Evolutionary conservation across 2,888 invertebrate genomes (phyloP), one percentile per base, ranked within the genome.

Genomic region (Hesperia comma): DNA sequence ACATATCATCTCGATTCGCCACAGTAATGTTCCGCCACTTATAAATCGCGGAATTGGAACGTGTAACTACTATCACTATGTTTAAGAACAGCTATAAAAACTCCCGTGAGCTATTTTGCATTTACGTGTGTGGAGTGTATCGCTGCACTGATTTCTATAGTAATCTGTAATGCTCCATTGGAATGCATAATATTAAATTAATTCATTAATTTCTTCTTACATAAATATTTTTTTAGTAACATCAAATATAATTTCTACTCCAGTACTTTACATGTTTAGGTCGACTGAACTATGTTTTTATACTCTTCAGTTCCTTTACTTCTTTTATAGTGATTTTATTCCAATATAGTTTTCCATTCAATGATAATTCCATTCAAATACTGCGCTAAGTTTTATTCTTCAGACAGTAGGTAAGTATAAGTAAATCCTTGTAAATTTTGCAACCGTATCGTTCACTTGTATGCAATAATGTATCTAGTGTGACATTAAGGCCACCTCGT

Each of bases 401-500:
- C 8, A 7, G 1, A 8, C 10, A 53, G 32, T 53, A 14, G 6
- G 41, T 41, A 53, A 37, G 33, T 41, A 60, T 63, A 58, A 17
- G 63, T 17, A 60, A 62, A 57, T 68, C 67, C 55, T 64, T 64
- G 51, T 32, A 57, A 57, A 46, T 63, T 68, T 63, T 70, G 67
- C 66, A 61, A 68, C 54, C 33, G 63, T 49, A 61, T 67, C 62
- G 33, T 53, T 58, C 53, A 49, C 49, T 49, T 64, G 64, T 53
- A 53, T 51, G 64, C 53, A 64, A 63, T 40, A 62, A 57, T 19
- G 37, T 51, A 63, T 63, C 63, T 58, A 58, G 64, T 53, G 63
- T 63, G 68, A 73, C 79, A 85, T 83, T 85, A 84, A 81, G 82
- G 85, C 73, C 79, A 72, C 68, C 77, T 86, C 82, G 77, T 85